Percentiles rank a stretch among this genome's conserved stretches.
phyloP scores from a whole-genome alignment of 2,888 invertebrate species.

The Athetis lepigone region DNA sequence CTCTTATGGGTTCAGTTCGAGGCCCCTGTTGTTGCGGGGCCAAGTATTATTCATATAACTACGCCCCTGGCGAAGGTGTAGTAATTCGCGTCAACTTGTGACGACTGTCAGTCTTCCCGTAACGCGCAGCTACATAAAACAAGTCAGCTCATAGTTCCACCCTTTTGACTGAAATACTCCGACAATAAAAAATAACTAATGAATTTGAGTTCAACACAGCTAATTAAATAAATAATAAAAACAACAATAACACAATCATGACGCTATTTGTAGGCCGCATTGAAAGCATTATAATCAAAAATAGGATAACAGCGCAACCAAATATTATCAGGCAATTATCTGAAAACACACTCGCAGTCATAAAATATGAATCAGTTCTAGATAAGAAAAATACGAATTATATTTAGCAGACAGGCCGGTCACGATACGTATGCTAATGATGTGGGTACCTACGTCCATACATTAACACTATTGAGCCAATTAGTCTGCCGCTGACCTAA shows the following conservation, averaged over 20 bases:
- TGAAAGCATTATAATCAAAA: neutral
- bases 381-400: conserved; percentile 37
- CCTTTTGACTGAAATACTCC: too few species aligned
- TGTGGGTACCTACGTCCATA: conserved; percentile 24
- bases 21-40: too few species aligned
- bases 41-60: too few species aligned
- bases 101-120: too few species aligned
- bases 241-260: neutral
- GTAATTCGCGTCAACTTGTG: too few species aligned
- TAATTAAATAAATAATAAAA: neutral
- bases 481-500: conserved; percentile 40
- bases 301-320: neutral
- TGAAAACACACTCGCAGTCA: conserved; percentile 20
- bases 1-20: too few species aligned
- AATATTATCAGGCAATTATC: conserved; percentile 19
- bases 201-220: too few species aligned
- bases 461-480: conserved; percentile 43
- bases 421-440: conserved; percentile 27
- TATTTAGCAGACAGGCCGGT: conserved; percentile 30
- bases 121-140: too few species aligned
- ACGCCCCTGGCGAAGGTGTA: too few species aligned
- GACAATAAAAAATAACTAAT: too few species aligned
- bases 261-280: neutral
- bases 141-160: too few species aligned
- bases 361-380: conserved; percentile 32